Evolutionary conservation across 1,140 invertebrate genomes (phyloP), one percentile per base, ranked within the genome.

Genomic region (Trachelipus rathkii): DNA sequence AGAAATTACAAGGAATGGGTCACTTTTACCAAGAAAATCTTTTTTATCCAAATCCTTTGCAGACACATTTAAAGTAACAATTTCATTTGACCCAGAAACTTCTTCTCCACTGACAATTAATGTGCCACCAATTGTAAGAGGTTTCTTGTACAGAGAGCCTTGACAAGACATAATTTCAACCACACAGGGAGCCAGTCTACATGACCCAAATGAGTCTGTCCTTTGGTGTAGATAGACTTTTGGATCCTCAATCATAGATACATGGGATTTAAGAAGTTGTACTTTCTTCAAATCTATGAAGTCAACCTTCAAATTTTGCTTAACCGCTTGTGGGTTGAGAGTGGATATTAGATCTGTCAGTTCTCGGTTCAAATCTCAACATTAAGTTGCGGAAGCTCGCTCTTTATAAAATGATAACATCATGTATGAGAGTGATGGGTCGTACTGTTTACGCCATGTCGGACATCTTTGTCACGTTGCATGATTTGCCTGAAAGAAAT

Each of bases 261-360:
- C 79, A 70, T 83, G 78, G 82, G 86, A 85, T 72, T 81, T 81
- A 5, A 86, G 67, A 11, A 81, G 66, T 82, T 79, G 78, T 50
- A n/a, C 74, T 78, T 82, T 87, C 85, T 83, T 89, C 88, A 84
- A 89, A 89, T 72, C 83, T 86, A 79, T 88, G n/a, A n/a, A 88
- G 53, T 88, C 83, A 23, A 88, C 80, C 10, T n/a, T 85, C 81
- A 82, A 89, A 85, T 79, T 86, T 87, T n/a, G n/a, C 73, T 85
- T 86, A 2, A 85, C 84, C 85, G 87, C 89, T 81, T 88, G 84
- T 24, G 88, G 88, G 82, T 87, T 87, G 44, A 88, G 81, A 79
- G 84, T 87, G 82, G 84, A 84, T n/a, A 89, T 85, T 33, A 84
- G n/a, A 83, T 82, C n/a, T n/a, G n/a, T 88, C 88, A 11, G 88